A percentile compares a stretch with the other conserved stretches of the same genome.
phyloP scores from a whole-genome alignment of 2,113 vertebrate genomes.

The Anoura caudifer region DNA sequence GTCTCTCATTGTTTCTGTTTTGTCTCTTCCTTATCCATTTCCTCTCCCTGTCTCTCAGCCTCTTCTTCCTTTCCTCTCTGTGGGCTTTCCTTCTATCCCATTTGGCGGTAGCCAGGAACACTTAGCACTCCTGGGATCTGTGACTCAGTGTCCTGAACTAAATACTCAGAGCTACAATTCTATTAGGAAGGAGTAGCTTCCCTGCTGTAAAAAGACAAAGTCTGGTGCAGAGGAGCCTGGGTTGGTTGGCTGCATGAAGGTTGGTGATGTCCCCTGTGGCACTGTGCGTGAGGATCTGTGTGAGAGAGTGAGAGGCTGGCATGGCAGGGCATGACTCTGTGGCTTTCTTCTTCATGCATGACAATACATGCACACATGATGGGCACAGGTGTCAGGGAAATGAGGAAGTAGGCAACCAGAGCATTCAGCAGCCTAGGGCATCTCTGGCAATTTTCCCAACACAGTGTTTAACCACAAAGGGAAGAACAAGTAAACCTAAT shows the following conservation, averaged over 20 bases:
- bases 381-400: conserved; percentile 29
- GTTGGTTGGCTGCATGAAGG: neutral
- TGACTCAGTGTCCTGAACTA: neutral
- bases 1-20: neutral
- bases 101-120: neutral
- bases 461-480: conserved; percentile 55
- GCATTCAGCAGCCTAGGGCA: conserved; percentile 36
- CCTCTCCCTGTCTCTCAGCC: neutral
- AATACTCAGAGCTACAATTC: neutral
- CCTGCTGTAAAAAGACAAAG: neutral
- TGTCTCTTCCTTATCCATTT: neutral
- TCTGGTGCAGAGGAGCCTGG: neutral
- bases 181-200: neutral
- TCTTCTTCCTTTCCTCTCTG: neutral
- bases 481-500: conserved; percentile 57
- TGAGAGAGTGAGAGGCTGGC: neutral
- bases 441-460: conserved; percentile 14
- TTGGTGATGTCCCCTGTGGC: neutral
- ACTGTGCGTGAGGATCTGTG: neutral
- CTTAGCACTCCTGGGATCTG: neutral
- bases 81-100: neutral
- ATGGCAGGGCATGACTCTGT: neutral
- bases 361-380: neutral
- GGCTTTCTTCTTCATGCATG: neutral
- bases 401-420: neutral